Evolutionary conservation across 2,797 vertebrate genomes (phyloP), one percentile per base, ranked within the genome.

Genomic region (Rhyacichthys aspro): DNA sequence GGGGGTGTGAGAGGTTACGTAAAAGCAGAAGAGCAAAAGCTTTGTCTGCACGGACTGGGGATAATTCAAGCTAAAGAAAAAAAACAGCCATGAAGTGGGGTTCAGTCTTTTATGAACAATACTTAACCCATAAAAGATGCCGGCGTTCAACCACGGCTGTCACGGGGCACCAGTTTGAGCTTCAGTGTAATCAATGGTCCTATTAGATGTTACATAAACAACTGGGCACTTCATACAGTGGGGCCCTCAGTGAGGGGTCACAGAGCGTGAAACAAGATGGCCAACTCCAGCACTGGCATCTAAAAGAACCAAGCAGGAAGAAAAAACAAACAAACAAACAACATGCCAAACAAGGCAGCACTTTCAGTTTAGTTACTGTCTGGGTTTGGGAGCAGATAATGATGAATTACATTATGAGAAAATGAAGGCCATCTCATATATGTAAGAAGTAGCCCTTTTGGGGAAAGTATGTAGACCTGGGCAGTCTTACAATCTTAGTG

Each of bases 151-250:
- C 39, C 19, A 65, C 44, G 69, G 69, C 74, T 63, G 62, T 76
- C 55, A 3, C 67, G 55, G 45, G 37, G 55, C 63, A 62, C 62
- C 66, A 48, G 38, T 59, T 62, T 59, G 38, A 53, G 70, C 67
- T 56, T 52, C 74, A 62, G 67, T 45, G 46, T 72, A 74, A 88
- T 84, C 72, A 86, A 76, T 71, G 64, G 50, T 42, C 56, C 75
- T 68, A 70, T 85, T 80, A 83, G 77, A 55, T 46, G 81, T 86
- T 84, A 85, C 76, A 87, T 85, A 88, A 87, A 72, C 68, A 56
- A 72, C 48, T 73, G 61, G 78, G 56, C 47, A 59, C 61, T 72
- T 73, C 49, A 69, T 44, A 76, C 72, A 84, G 59, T 66, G 49
- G 19, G 28, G 36, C 43, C 37, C 53, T 78, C 76, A 74, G 56